Conservation (phyloP, 2,888 invertebrate genomes). For the Beris morrisii region DNA sequence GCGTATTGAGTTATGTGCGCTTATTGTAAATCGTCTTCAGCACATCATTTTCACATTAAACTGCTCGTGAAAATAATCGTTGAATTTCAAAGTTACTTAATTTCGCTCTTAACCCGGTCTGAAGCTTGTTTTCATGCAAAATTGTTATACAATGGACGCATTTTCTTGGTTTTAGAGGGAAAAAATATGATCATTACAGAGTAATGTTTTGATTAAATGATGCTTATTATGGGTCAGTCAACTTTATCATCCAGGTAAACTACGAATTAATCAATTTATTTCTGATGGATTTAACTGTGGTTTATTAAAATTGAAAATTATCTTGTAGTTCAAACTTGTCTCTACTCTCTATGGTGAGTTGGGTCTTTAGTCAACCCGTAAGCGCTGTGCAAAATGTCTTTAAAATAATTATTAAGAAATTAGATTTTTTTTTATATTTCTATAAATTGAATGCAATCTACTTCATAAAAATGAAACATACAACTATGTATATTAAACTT, state of each 20-base stretch:
- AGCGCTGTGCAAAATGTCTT: no score
- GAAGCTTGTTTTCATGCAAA: no score
- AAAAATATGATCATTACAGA: slow-evolving; percentile 12
- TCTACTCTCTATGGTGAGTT: no score
- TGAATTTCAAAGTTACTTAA: slow-evolving; percentile 13
- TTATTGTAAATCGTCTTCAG: slow-evolving; percentile 1
- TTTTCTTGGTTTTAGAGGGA: not conserved
- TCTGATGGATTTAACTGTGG: not conserved
- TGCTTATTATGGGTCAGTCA: slow-evolving; percentile 10
- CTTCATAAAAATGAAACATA: no score
- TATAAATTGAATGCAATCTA: no score
- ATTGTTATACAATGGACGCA: not conserved
- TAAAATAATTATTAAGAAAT: no score
- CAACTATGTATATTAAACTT: no score
- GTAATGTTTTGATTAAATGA: slow-evolving; percentile 13
- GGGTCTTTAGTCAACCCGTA: no score
- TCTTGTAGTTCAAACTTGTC: not conserved
- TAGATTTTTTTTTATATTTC: no score
- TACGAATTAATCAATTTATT: not conserved
- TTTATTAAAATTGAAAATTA: not conserved
- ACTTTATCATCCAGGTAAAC: not conserved
- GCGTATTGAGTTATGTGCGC: not conserved
- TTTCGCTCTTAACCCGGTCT: not conserved
- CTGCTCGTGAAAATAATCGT: slow-evolving; percentile 29
- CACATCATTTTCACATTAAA: slow-evolving; percentile 29